Evolutionary conservation across 2,888 invertebrate species (phyloP).

Genomic region (Gryllus longicercus): DNA sequence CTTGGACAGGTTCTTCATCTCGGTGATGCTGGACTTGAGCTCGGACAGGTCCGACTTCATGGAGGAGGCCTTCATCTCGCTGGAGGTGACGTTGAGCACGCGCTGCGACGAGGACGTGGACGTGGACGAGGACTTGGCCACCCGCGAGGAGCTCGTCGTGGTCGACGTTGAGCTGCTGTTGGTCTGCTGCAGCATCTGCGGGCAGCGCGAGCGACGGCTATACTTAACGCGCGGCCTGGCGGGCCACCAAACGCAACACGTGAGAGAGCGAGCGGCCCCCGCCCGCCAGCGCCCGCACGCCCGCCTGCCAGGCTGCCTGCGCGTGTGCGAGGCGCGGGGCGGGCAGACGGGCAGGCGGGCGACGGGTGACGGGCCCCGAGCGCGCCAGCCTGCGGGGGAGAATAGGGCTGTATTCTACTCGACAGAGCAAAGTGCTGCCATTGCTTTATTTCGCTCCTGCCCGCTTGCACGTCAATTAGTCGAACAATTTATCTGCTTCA

Average conservation of each 20-base stretch:
- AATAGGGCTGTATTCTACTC: too few species aligned
- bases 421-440: too few species aligned
- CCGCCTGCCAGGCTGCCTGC: too few species aligned
- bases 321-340: too few species aligned
- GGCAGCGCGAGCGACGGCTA: background rate
- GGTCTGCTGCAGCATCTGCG: slow-evolving; percentile 51
- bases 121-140: slow-evolving; percentile 51
- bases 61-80: slow-evolving; percentile 77
- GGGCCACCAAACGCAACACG: background rate
- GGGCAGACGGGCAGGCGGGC: too few species aligned
- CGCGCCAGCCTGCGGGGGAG: too few species aligned
- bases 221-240: slow-evolving; percentile 26
- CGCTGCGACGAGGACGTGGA: slow-evolving; percentile 50
- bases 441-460: too few species aligned
- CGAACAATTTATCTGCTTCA: too few species aligned
- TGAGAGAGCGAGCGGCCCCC: background rate
- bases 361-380: too few species aligned
- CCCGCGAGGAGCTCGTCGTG: slow-evolving; percentile 39
- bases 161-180: slow-evolving; percentile 57
- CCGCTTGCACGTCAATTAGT: too few species aligned
- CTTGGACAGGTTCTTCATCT: slow-evolving; percentile 71
- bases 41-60: slow-evolving; percentile 76
- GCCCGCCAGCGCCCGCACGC: too few species aligned
- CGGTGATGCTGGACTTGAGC: slow-evolving; percentile 78
- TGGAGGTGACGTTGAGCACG: slow-evolving; percentile 55